Base-by-base conservation (phyloP, 2,888 invertebrate genomes). In the Microctonus hyperodae region DNA sequence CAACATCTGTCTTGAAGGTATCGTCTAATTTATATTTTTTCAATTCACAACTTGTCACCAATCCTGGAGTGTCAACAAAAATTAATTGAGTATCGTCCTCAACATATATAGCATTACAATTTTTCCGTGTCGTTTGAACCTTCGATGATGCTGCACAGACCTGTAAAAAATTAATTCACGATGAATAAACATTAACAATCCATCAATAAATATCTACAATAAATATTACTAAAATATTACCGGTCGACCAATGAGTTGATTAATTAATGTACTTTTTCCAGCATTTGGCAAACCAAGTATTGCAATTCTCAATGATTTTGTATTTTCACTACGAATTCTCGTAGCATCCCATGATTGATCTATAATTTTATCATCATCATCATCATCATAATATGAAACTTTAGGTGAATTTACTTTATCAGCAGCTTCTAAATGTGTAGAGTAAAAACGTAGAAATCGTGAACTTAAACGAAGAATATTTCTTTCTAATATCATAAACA, bases 251-350 rank as follows among this genome's bases (percentile, higher is more conserved):
- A 94, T 88, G 25, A 98, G 87, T 77, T 89, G 88, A 85, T 98
- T 98, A 33, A 97, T 93, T 33, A 98, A 87, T 0, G 97, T 97
- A 80, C 98, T 98, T 84, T 98, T 98, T 31, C 98, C 98, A 59
- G 91, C 92, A 88, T 98, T 98, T 3, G 98, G 98, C 13, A 92
- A 87, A 2, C 98, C 98, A 73, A 98, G 90, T 23, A 98, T 90
- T 7, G 97, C 94, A 28, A 73, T 65, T 56, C 59, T 64, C 9
- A 72, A 56, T 9, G 63, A 69, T 61, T 73, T 73, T 9, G 23
- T 57, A 22, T 55, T 55, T 1, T 72, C 70, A 22, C 71, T 69
- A 16, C 71, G 59, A 37, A 73, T 11, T 13, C 1, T 48, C 10
- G 1, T 3, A 7, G 60, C 60, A 22, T 73, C 65, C 51, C 65